Base-by-base conservation (phyloP, 2,888 invertebrate genomes). In the Heteropelma amictum region DNA sequence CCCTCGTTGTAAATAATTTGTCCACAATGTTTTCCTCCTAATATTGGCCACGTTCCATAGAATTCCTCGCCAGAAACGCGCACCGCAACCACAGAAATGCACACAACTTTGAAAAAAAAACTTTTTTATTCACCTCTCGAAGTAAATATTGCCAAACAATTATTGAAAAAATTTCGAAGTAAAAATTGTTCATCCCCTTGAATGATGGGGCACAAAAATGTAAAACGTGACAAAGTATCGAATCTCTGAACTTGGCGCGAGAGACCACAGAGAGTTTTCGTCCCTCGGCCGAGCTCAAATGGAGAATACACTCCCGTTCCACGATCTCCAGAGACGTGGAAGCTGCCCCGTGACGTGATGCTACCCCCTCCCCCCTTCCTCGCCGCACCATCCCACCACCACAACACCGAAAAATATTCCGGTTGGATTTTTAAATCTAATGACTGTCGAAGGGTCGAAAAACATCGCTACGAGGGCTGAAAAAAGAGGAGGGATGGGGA, bases 381-480 rank as follows among this genome's bases (percentile, higher is more conserved):
- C 51, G 28, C 33, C 53, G 4, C 14, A 30, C 8, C 1, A 6
- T 3, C 8, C 12, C 12, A 23, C 19, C 42, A 8, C 30, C 69
- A 21, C 51, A 17, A 21, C n/a, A 23, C 19, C 45, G n/a, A 60
- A 19, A 38, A 60, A 45, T 53, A 65, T 65, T 61, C 23, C 35
- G 30, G 70, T 61, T 53, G 77, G 68, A 51, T 60, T 71, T 77
- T 79, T 72, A 76, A 77, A 77, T 63, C 58, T 73, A 77, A 77
- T 70, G 74, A 77, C 54, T 35, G 72, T 40, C 17, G 67, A 58
- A 67, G 58, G 49, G 47, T 30, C 35, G 58, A 53, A 35, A n/a
- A n/a, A n/a, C n/a, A n/a, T n/a, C 61, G 47, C 21, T 35, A 49
- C 38, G 38, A 58, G 58, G 58, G 67, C 54, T 68, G 61, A 67